These are phyloP conservation scores for Micrasema minimum DNA, from an alignment of 1,140 invertebrate species.

Conservation along the genomic window DNA sequence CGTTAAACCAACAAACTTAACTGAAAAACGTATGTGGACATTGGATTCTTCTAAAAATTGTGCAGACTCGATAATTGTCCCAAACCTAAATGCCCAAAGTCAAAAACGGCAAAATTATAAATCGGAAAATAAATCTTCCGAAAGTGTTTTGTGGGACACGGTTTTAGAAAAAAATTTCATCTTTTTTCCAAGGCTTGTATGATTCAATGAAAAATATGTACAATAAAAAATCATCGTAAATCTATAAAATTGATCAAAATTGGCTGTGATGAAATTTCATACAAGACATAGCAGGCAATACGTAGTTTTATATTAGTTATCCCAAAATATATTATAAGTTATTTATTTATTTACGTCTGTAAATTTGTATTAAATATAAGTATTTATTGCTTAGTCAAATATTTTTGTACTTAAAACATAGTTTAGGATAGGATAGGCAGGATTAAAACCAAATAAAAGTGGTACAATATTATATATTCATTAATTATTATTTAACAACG, in stretches of 20 bases:
- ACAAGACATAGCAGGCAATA: no score
- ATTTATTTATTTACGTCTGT: no score
- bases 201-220: conserved; percentile 9
- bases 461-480: conserved; percentile 69
- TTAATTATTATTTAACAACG: conserved; percentile 68
- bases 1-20: no score
- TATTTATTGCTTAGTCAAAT: background rate
- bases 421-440: conserved; percentile 2
- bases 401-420: no score
- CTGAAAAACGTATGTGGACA: no score
- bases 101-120: no score
- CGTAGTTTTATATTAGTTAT: no score
- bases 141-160: conserved; percentile 16
- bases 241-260: no score
- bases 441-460: conserved; percentile 52
- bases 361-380: no score
- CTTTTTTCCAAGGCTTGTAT: conserved; percentile 19
- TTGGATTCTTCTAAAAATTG: conserved; percentile 2
- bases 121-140: no score
- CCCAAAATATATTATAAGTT: no score
- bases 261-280: no score
- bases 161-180: conserved; percentile 19
- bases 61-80: background rate
- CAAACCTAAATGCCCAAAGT: background rate
- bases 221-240: background rate